phyloP scores from a whole-genome alignment of 2,797 vertebrate species.

The Cheirogaleus major region DNA sequence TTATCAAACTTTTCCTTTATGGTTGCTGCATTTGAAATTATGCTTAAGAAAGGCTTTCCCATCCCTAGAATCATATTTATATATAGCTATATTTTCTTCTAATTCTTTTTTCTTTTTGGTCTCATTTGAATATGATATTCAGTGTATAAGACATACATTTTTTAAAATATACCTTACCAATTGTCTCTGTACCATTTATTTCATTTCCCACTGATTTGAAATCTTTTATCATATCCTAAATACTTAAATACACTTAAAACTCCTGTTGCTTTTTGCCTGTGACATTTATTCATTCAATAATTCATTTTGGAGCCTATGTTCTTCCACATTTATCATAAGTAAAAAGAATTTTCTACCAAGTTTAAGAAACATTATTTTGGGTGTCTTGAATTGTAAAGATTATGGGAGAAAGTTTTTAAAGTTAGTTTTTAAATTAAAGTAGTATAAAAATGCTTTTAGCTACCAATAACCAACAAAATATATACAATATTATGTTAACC shows the following conservation, averaged over 20 bases:
- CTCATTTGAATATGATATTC: conserved; percentile 2
- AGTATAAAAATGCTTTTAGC: not conserved
- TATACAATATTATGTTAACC: not conserved
- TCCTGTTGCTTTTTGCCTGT: not conserved
- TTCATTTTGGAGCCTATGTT: not conserved
- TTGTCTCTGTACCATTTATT: not conserved
- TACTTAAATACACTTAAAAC: not conserved
- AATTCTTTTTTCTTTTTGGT: not conserved
- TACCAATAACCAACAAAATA: conserved; percentile 21
- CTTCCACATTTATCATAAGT: not conserved
- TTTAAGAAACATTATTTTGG: conserved; percentile 32
- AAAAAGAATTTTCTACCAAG: not conserved
- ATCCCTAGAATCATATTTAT: not conserved
- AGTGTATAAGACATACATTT: not conserved
- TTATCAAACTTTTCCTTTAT: not conserved
- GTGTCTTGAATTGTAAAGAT: not conserved
- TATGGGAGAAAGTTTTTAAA: not conserved
- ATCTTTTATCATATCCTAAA: not conserved
- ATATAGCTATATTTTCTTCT: not conserved
- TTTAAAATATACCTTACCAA: not conserved
- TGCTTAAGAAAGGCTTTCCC: not conserved
- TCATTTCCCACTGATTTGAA: not conserved
- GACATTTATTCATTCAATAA: not conserved
- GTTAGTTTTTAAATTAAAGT: conserved; percentile 23
- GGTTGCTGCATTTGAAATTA: conserved; percentile 11